Evolutionary conservation across 2,888 invertebrate species (phyloP).

Genomic region (Piscicola geometra): DNA sequence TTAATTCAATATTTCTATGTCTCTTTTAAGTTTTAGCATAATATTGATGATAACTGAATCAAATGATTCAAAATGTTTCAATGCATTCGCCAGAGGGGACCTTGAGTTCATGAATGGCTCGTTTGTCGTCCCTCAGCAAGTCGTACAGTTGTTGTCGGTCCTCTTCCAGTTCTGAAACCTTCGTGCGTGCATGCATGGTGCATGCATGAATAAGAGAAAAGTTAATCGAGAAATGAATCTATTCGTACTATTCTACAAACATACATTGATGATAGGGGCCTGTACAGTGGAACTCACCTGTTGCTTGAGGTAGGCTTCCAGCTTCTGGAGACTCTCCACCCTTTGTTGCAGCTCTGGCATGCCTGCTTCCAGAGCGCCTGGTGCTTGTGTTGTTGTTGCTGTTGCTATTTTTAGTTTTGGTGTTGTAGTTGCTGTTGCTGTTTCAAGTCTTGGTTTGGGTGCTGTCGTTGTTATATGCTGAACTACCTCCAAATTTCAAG

Average conservation of each 20-base stretch:
- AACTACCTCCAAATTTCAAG: too few species aligned
- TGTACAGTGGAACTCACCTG: constrained; percentile 3
- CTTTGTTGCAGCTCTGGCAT: constrained; percentile 28
- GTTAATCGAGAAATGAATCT: too few species aligned
- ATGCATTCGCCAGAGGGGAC: neutral
- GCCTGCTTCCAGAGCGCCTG: neutral
- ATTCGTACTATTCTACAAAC: too few species aligned
- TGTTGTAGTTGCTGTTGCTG: too few species aligned
- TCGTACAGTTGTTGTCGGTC: constrained; percentile 31
- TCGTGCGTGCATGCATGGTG: neutral
- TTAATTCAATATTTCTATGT: neutral
- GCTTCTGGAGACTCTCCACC: constrained; percentile 23
- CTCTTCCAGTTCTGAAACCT: constrained; percentile 26
- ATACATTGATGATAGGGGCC: too few species aligned
- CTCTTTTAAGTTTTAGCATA: neutral
- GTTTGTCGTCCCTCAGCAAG: constrained; percentile 26
- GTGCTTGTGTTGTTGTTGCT: too few species aligned
- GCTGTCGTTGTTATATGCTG: too few species aligned
- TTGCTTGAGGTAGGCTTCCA: constrained; percentile 27
- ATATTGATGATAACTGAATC: neutral
- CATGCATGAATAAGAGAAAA: neutral
- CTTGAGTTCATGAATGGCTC: constrained; percentile 29
- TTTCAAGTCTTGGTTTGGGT: too few species aligned
- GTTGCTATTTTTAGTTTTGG: too few species aligned
- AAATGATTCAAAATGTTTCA: neutral